Conservation (phyloP, 2,113 vertebrate species). For the Holacanthus passer region DNA sequence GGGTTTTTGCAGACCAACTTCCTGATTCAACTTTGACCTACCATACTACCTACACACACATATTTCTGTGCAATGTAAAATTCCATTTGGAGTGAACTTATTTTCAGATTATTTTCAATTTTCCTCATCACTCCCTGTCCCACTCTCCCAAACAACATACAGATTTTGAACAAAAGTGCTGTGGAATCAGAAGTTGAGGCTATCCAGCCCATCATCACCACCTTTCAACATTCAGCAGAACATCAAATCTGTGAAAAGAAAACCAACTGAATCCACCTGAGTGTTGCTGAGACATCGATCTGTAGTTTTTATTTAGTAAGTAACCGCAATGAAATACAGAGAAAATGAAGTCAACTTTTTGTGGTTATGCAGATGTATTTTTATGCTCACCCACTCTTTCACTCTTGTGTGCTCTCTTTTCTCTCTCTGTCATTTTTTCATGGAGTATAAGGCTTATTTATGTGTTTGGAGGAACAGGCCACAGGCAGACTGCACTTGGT, state of each 20-base stretch:
- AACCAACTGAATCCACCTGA: too few relatives aligned
- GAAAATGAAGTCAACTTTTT: not conserved
- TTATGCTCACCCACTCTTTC: not conserved
- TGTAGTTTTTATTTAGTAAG: not conserved
- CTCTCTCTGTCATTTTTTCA: not conserved
- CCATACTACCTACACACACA: too few relatives aligned
- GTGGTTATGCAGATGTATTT: not conserved
- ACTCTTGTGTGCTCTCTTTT: not conserved
- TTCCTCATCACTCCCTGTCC: not conserved
- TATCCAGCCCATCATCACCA: not conserved
- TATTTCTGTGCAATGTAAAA: not conserved
- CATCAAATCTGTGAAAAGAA: not conserved
- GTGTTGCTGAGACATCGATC: not conserved
- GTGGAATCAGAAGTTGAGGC: not conserved
- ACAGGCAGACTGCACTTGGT: not conserved
- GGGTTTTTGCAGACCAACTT: not conserved
- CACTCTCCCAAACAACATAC: not conserved
- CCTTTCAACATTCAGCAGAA: not conserved
- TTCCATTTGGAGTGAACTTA: not conserved
- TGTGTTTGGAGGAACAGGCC: not conserved
- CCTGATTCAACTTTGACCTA: not conserved
- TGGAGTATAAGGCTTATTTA: too few relatives aligned
- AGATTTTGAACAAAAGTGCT: not conserved
- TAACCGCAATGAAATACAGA: not conserved
- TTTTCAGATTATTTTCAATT: not conserved